Conservation (phyloP, 2,888 invertebrate species). For the Fragum fragum region DNA sequence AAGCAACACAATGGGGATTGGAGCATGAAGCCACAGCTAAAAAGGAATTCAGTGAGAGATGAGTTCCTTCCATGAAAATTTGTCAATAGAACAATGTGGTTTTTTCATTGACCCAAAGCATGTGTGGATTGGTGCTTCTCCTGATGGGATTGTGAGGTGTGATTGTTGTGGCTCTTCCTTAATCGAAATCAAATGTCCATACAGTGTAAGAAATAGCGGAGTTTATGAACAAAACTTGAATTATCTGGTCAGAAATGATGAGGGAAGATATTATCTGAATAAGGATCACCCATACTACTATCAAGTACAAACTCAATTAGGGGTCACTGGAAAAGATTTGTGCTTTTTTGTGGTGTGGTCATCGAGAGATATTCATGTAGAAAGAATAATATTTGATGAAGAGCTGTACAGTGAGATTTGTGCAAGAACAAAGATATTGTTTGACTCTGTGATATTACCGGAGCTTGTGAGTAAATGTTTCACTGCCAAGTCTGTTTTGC, state of each 20-base stretch:
- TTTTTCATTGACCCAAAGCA: background rate
- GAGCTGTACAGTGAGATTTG: background rate
- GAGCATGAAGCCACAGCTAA: no score
- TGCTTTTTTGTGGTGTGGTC: conserved; percentile 28
- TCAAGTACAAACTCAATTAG: conserved; percentile 26
- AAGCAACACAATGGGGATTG: no score
- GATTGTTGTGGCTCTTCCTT: no score
- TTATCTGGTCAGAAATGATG: conserved; percentile 3
- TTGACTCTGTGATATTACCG: background rate
- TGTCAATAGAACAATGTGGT: background rate
- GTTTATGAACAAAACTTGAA: conserved; percentile 3
- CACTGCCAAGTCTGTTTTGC: background rate
- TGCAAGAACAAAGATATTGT: conserved; percentile 1
- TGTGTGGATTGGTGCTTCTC: no score
- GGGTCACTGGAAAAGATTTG: conserved; percentile 1
- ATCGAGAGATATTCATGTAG: conserved; percentile 1
- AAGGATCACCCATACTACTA: conserved; percentile 13
- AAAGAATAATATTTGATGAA: background rate
- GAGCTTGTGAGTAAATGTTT: conserved; percentile 17
- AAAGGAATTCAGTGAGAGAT: no score
- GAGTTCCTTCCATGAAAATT: background rate
- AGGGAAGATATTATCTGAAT: background rate
- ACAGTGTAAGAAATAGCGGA: background rate
- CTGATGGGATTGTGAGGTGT: no score
- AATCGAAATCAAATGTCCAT: no score